A percentile compares a stretch with the other conserved stretches of the same genome.
Evolutionary conservation across 2,113 vertebrate species (phyloP).

Genomic region (Pantherophis guttatus): DNA sequence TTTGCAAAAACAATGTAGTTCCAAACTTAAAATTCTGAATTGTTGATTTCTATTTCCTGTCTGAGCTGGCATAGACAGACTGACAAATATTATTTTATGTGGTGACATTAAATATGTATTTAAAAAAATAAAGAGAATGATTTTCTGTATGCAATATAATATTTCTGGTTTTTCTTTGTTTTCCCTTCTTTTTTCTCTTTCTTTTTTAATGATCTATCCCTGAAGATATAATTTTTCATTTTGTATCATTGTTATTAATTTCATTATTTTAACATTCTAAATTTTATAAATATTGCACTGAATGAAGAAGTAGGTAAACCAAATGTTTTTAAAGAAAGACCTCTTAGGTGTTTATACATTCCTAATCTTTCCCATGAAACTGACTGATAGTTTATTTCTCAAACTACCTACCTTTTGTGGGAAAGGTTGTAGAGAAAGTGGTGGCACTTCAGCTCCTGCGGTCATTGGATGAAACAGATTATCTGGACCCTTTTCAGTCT

Average conservation of each 20-base stretch:
- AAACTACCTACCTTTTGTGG: too few species aligned
- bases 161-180: background rate
- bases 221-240: background rate
- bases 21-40: background rate
- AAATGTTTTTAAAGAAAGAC: background rate
- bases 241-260: background rate
- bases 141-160: background rate
- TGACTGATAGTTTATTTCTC: background rate
- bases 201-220: background rate
- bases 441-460: too few species aligned
- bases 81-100: background rate
- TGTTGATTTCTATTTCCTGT: background rate
- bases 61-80: background rate
- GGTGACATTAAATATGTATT: background rate
- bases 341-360: background rate
- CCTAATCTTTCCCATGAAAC: background rate
- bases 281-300: background rate
- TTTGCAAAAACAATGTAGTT: background rate
- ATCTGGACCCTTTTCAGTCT: too few species aligned
- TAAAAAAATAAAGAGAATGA: background rate
- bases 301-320: background rate
- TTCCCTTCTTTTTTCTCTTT: too few species aligned
- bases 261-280: background rate
- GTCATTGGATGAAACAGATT: too few species aligned
- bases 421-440: too few species aligned